Evolutionary conservation across 2,113 vertebrate species (phyloP).

Genomic region (Tragelaphus strepsiceros): DNA sequence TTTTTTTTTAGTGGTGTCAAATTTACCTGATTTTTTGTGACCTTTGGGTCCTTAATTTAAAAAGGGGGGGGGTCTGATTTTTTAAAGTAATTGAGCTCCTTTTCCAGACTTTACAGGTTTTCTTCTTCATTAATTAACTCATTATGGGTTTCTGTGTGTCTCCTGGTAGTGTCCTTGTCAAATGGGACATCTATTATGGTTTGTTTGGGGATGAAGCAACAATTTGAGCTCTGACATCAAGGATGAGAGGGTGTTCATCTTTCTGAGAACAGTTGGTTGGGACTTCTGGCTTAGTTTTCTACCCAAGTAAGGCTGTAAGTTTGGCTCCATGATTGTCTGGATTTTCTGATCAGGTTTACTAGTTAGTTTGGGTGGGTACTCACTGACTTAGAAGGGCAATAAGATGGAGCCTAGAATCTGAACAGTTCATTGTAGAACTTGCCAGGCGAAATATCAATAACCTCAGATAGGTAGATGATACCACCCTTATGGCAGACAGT

Average conservation of each 20-base stretch:
- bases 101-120: neutral
- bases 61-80: neutral
- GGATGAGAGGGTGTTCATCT: neutral
- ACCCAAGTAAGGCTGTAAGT: neutral
- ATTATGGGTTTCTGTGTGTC: neutral
- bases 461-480: too few relatives aligned
- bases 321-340: neutral
- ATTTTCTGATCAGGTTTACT: neutral
- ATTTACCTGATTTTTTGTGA: neutral
- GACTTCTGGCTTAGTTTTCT: neutral
- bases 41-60: neutral
- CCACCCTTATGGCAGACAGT: too few relatives aligned
- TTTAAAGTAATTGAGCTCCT: neutral
- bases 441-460: too few relatives aligned
- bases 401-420: neutral
- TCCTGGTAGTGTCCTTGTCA: neutral
- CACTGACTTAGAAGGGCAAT: neutral
- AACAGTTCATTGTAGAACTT: neutral
- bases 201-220: neutral
- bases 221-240: neutral
- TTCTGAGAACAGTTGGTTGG: neutral
- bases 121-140: neutral
- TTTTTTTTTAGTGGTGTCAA: neutral
- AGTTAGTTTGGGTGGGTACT: neutral
- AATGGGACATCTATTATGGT: neutral